Evolutionary conservation across 2,113 vertebrate species (phyloP).

Genomic region (Bos indicus): DNA sequence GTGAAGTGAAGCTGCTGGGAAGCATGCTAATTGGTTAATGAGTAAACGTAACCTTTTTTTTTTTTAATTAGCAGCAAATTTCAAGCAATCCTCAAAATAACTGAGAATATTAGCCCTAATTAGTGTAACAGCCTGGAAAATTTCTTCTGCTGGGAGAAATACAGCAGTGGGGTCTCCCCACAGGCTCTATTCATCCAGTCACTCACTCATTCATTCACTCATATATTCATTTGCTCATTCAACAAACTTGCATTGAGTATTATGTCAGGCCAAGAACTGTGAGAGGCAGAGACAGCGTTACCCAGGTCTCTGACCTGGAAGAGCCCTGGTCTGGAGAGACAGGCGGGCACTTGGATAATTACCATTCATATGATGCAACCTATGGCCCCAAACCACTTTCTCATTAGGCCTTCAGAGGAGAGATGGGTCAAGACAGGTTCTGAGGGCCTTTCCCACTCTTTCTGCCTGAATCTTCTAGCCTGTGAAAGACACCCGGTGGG

Average conservation of each 20-base stretch:
- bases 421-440: neutral
- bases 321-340: neutral
- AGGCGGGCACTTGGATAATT: neutral
- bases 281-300: neutral
- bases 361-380: neutral
- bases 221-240: conserved; percentile 18
- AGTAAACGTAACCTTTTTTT: conserved; percentile 63
- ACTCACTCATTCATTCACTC: neutral
- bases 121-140: conserved; percentile 63
- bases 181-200: neutral
- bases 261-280: neutral
- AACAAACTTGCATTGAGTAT: neutral
- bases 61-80: conserved; percentile 50
- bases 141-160: conserved; percentile 55
- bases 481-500: rapidly evolving
- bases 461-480: neutral
- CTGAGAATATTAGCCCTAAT: conserved; percentile 67
- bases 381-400: neutral
- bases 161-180: conserved; percentile 34
- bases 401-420: neutral
- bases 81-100: conserved; percentile 64
- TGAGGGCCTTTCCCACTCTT: neutral
- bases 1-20: conserved; percentile 34
- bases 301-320: neutral
- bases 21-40: conserved; percentile 63